phyloP scores from a whole-genome alignment of 1,140 invertebrate genomes.

The Leptinotarsa texana region DNA sequence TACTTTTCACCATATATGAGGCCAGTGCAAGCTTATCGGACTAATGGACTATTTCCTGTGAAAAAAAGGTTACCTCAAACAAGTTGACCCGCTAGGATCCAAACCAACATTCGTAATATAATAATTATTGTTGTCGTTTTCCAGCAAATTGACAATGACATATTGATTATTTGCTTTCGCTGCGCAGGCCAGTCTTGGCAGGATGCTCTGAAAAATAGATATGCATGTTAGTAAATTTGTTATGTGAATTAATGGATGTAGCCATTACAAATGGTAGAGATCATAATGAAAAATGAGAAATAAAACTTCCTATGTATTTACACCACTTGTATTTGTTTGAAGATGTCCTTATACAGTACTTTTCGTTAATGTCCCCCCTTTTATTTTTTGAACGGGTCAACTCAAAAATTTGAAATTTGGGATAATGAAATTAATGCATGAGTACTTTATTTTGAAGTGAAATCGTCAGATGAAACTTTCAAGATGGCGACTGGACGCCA shows the following conservation, averaged over 20 bases:
- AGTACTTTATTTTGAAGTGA: no score
- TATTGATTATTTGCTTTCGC: background rate
- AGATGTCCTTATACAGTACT: background rate
- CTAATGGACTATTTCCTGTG: no score
- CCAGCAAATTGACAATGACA: background rate
- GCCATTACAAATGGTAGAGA: background rate
- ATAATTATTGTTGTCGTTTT: background rate
- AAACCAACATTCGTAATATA: background rate
- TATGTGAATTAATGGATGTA: background rate
- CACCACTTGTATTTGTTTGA: background rate
- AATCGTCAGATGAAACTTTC: no score
- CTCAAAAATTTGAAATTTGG: no score
- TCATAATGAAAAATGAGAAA: background rate
- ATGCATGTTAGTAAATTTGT: background rate
- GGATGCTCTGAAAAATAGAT: background rate
- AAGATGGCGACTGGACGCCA: no score
- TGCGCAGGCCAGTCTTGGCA: background rate
- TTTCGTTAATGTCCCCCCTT: no score
- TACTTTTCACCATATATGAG: background rate
- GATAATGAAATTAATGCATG: no score
- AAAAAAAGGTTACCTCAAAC: slow-evolving; percentile 4
- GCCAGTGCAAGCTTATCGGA: no score
- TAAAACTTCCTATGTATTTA: background rate
- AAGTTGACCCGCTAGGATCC: background rate
- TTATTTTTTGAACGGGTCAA: no score